phyloP scores from a whole-genome alignment of 2,888 invertebrate species.

The Spialia ferax region DNA sequence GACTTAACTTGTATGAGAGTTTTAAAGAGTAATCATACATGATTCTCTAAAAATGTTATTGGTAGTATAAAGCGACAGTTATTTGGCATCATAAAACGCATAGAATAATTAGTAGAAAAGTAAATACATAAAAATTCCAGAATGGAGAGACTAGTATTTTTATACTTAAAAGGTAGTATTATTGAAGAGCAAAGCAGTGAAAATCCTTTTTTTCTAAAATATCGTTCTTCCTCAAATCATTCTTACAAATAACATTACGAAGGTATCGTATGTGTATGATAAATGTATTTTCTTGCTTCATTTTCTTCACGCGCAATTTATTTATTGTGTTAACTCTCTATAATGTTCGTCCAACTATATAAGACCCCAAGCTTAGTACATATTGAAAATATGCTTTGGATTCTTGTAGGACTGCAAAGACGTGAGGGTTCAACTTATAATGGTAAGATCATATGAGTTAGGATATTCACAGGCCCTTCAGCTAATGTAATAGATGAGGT shows the following conservation, averaged over 20 bases:
- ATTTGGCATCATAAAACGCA: too few species aligned
- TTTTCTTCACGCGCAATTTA: conserved; percentile 83
- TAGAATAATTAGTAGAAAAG: too few species aligned
- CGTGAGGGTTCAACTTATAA: conserved; percentile 56
- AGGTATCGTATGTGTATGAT: conserved; percentile 73
- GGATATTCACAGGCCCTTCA: conserved; percentile 74
- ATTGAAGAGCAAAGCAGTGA: too few species aligned
- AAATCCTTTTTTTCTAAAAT: too few species aligned
- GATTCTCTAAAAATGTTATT: not conserved
- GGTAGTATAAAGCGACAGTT: not conserved
- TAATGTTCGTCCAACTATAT: conserved; percentile 58
- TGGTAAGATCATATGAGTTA: conserved; percentile 71
- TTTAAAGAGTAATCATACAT: not conserved
- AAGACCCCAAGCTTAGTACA: conserved; percentile 51
- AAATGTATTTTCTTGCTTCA: conserved; percentile 81
- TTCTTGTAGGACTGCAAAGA: conserved; percentile 35
- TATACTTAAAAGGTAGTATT: too few species aligned
- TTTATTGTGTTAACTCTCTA: conserved; percentile 77
- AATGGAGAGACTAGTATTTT: too few species aligned
- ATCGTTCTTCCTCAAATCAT: not conserved
- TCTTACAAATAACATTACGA: conserved; percentile 47
- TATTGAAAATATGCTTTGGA: conserved; percentile 34
- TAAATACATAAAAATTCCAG: too few species aligned
- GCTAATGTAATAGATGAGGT: conserved; percentile 86
- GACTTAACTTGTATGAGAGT: conserved; percentile 17